Evolutionary conservation across 2,888 invertebrate genomes (phyloP).

Genomic region (Cheilosia urbana): DNA sequence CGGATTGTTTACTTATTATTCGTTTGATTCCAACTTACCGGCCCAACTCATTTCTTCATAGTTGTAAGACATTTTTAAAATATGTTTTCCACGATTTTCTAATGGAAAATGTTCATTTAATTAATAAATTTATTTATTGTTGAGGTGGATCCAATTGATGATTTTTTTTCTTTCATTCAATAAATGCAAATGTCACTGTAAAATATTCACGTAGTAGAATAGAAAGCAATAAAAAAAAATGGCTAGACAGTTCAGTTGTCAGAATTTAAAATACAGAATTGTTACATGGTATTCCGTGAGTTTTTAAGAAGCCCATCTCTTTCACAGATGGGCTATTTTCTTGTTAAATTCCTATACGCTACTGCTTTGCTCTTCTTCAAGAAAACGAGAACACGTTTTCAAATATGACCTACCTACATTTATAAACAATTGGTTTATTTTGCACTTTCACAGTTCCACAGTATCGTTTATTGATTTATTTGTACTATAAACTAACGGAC

Average conservation of each 20-base stretch:
- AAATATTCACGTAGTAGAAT: conserved; percentile 23
- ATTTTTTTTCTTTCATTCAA: conserved; percentile 26
- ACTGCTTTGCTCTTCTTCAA: too few relatives aligned
- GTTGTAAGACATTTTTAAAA: conserved; percentile 83
- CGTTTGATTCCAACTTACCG: conserved; percentile 82
- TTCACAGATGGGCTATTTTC: too few relatives aligned
- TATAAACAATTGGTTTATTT: too few relatives aligned
- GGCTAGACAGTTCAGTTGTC: conserved; percentile 49
- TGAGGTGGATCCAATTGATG: conserved; percentile 38
- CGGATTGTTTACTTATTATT: conserved; percentile 31
- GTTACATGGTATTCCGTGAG: neutral
- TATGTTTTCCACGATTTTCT: conserved; percentile 20
- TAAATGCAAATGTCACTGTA: conserved; percentile 54
- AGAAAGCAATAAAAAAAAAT: conserved; percentile 32
- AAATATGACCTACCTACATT: too few relatives aligned
- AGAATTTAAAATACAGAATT: conserved; percentile 22
- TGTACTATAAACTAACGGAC: too few relatives aligned
- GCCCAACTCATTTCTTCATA: conserved; percentile 86
- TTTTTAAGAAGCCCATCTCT: neutral
- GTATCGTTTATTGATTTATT: too few relatives aligned
- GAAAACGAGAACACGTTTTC: too few relatives aligned
- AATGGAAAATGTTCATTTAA: conserved; percentile 54
- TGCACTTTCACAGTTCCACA: too few relatives aligned
- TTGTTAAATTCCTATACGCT: too few relatives aligned
- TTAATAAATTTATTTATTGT: conserved; percentile 65